Evolutionary conservation across 2,888 invertebrate species (phyloP).

Genomic region (Scaptomyza flava): DNA sequence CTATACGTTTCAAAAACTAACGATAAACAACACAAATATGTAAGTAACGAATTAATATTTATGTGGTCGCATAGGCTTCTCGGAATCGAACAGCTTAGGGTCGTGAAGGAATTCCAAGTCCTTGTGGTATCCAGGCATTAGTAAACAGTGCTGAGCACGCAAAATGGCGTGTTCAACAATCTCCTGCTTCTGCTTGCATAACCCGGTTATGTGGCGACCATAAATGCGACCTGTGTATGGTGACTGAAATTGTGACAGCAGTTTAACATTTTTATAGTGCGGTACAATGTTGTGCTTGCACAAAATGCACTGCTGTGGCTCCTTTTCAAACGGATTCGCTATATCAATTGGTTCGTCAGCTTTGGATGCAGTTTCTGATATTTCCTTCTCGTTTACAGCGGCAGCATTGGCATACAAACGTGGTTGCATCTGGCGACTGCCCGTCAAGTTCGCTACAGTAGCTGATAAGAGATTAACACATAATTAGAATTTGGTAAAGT

Average conservation of each 20-base stretch:
- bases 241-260: constrained; percentile 98
- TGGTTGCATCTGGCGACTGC: constrained; percentile 16
- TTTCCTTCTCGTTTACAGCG: constrained; percentile 13
- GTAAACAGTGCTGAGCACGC: constrained; percentile 91
- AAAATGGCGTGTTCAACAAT: constrained; percentile 89
- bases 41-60: constrained; percentile 86
- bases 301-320: constrained; percentile 90
- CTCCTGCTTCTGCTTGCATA: constrained; percentile 93
- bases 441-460: constrained; percentile 34
- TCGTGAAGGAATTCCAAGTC: constrained; percentile 92
- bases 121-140: constrained; percentile 94
- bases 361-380: constrained; percentile 20
- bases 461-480: constrained; percentile 16
- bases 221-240: constrained; percentile 97
- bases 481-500: background rate
- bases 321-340: constrained; percentile 92
- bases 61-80: constrained; percentile 92
- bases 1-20: constrained; percentile 16
- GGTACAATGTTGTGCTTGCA: constrained; percentile 93
- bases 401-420: constrained; percentile 34
- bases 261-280: constrained; percentile 95
- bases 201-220: constrained; percentile 95
- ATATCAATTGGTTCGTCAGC: constrained; percentile 86
- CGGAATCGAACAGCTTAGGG: constrained; percentile 95
- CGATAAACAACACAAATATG: constrained; percentile 18